Evolutionary conservation across 2,888 invertebrate genomes (phyloP).

Genomic region (Nemoura dubitans): DNA sequence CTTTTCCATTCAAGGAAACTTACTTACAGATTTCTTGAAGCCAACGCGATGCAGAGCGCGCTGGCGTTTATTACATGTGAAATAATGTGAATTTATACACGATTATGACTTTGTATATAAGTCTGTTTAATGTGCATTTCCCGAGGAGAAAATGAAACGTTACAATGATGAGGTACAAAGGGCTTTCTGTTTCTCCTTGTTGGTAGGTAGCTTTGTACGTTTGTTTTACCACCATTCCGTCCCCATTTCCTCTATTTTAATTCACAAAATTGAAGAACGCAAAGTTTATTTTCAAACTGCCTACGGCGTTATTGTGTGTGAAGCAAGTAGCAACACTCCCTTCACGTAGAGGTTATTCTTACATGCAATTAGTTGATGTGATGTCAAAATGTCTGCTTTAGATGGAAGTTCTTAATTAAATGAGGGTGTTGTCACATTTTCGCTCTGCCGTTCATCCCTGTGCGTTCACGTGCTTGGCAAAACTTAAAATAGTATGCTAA

Average conservation of each 20-base stretch:
- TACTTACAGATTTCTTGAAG: not conserved
- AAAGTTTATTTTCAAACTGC: not conserved
- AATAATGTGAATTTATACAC: not conserved
- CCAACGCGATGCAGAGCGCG: not conserved
- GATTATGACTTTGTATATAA: not conserved
- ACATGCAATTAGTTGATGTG: conserved; percentile 19
- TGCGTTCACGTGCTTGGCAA: not conserved
- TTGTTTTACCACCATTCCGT: not conserved
- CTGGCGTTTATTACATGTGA: not conserved
- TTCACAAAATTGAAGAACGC: not conserved
- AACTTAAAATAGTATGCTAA: not conserved
- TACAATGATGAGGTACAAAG: not conserved
- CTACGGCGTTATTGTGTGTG: not conserved
- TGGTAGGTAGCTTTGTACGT: not conserved
- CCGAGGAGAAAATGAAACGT: not conserved
- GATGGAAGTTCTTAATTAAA: conserved; percentile 36
- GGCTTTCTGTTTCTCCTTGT: not conserved
- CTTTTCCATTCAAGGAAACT: not conserved
- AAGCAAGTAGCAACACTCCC: not conserved
- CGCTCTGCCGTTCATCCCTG: not conserved
- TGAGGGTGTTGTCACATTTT: conserved; percentile 28
- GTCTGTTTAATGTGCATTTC: not conserved
- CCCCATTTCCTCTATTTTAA: not conserved
- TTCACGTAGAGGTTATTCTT: not conserved
- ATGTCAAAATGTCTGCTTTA: conserved; percentile 15